Conservation (phyloP, 2,113 vertebrate species). For the Oxygymnocypris stewartii region DNA sequence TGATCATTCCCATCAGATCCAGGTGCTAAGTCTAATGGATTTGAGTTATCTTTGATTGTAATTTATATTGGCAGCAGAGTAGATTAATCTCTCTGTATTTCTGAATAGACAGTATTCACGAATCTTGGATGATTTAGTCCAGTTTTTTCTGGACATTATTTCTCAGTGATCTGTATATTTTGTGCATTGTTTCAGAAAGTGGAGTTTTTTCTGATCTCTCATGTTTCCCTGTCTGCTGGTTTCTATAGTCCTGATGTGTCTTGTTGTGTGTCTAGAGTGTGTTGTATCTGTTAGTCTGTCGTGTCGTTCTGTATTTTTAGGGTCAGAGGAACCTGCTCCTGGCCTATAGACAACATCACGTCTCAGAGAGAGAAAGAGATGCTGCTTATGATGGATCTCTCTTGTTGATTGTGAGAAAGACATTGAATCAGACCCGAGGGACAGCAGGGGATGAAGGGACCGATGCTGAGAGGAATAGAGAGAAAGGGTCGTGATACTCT, state of each 20-base stretch:
- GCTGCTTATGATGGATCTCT: background rate
- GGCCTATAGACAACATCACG: background rate
- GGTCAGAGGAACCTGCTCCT: background rate
- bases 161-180: background rate
- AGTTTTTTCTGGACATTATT: background rate
- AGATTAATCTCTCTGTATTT: background rate
- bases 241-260: background rate
- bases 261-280: background rate
- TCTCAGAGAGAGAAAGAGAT: background rate
- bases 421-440: background rate
- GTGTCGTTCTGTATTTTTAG: background rate
- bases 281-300: background rate
- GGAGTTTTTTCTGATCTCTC: background rate
- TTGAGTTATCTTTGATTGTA: background rate
- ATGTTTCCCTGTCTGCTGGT: background rate
- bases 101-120: background rate
- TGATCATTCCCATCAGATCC: background rate
- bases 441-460: background rate
- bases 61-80: background rate
- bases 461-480: background rate
- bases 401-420: background rate
- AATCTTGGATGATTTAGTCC: background rate
- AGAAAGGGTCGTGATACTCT: background rate
- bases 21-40: background rate
- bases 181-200: background rate